Conservation (phyloP, 2,797 vertebrate genomes). For the Danio jaintianensis region DNA sequence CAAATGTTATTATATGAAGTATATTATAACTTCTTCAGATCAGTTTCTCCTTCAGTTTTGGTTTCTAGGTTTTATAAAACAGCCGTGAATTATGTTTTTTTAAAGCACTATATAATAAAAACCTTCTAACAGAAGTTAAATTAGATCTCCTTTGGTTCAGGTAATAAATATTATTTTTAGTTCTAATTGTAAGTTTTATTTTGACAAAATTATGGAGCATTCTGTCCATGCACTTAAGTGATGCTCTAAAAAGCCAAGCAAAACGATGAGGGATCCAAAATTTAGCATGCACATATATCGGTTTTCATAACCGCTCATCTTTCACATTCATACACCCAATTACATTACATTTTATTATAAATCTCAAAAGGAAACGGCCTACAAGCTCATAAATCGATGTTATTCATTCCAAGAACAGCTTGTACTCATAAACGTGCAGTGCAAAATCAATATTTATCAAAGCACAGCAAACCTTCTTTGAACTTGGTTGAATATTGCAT, state of each 20-base stretch:
- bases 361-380: background rate
- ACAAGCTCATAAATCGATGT: background rate
- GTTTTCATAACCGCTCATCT: slow-evolving; percentile 11
- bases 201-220: background rate
- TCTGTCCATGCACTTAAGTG: background rate
- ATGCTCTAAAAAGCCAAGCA: slow-evolving; percentile 1
- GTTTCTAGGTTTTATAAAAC: background rate
- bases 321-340: background rate
- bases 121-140: background rate
- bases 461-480: slow-evolving; percentile 5
- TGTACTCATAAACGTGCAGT: background rate
- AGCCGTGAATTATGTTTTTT: background rate
- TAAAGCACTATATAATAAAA: background rate
- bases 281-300: slow-evolving; percentile 16
- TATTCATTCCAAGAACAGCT: background rate
- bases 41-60: background rate
- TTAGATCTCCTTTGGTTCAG: background rate
- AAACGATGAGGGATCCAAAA: slow-evolving; percentile 16
- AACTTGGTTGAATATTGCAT: background rate
- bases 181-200: slow-evolving; percentile 8
- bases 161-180: slow-evolving; percentile 9
- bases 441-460: slow-evolving; percentile 29
- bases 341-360: background rate
- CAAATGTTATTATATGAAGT: too few species aligned
- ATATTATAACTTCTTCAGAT: background rate